Evolutionary conservation across 2,113 vertebrate genomes (phyloP).

Genomic region (Perca flavescens): DNA sequence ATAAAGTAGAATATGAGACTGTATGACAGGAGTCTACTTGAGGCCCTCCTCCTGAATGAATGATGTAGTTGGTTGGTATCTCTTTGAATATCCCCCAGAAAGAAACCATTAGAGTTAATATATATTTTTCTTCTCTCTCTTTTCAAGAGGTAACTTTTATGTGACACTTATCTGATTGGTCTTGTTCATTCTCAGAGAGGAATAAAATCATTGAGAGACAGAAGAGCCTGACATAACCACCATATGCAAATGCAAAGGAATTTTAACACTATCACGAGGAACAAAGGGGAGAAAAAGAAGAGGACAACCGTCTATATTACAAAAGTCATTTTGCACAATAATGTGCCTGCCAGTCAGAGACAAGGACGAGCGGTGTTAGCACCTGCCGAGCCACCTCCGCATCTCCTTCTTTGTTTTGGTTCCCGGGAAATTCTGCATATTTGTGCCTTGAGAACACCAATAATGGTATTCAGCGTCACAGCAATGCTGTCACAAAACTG

Average conservation of each 20-base stretch:
- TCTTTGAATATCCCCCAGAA: constrained; percentile 35
- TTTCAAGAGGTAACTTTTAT: constrained; percentile 36
- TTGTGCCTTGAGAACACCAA: constrained; percentile 1
- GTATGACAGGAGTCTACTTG: constrained; percentile 5
- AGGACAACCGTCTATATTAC: constrained; percentile 13
- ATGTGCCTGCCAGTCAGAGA: constrained; percentile 50
- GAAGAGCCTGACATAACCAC: constrained; percentile 26
- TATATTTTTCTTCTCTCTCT: constrained; percentile 24
- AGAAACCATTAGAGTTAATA: constrained; percentile 24
- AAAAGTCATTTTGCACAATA: constrained; percentile 51
- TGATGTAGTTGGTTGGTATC: constrained; percentile 36
- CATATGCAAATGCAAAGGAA: constrained; percentile 34
- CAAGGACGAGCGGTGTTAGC: constrained; percentile 34
- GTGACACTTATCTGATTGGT: constrained; percentile 60
- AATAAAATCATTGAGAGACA: constrained; percentile 33
- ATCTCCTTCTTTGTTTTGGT: constrained; percentile 22
- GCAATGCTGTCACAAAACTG: constrained; percentile 1
- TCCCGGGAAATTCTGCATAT: not conserved
- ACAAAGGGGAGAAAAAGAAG: constrained; percentile 1
- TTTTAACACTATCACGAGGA: constrained; percentile 23
- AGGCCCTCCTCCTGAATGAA: constrained; percentile 30
- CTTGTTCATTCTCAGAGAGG: constrained; percentile 26
- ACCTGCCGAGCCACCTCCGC: constrained; percentile 30
- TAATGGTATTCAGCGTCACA: constrained; percentile 14
- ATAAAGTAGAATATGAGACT: constrained; percentile 22